Conservation (phyloP, 1,140 invertebrate species). For the Tachypleus tridentatus region DNA sequence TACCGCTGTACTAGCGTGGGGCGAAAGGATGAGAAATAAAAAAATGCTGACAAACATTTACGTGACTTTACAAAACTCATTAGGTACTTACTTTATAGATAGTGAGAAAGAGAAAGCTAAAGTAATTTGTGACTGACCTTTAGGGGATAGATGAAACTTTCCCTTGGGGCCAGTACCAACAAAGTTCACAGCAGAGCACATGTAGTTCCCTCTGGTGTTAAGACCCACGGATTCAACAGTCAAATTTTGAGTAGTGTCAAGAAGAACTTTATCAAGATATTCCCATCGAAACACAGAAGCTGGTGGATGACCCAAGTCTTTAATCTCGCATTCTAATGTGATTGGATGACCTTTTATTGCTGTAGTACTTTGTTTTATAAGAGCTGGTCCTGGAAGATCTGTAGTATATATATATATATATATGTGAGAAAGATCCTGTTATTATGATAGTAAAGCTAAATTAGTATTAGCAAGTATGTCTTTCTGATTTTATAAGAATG, state of each 20-base stretch:
- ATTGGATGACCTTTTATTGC: constrained; percentile 57
- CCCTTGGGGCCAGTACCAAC: constrained; percentile 51
- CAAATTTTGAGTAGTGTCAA: constrained; percentile 14
- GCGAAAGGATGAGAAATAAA: too few relatives aligned
- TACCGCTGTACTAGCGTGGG: too few relatives aligned
- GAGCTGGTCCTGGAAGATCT: constrained; percentile 21
- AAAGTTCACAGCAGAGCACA: constrained; percentile 66
- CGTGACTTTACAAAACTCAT: too few relatives aligned
- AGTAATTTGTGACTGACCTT: too few relatives aligned
- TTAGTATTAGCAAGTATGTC: too few relatives aligned
- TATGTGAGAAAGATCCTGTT: too few relatives aligned
- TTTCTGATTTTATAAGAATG: too few relatives aligned
- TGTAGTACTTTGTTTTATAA: constrained; percentile 43
- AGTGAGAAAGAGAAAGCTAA: too few relatives aligned
- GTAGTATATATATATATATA: neutral
- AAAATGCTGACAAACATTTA: too few relatives aligned
- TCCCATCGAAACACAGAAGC: constrained; percentile 30
- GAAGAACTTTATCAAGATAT: constrained; percentile 16
- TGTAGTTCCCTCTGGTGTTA: constrained; percentile 41
- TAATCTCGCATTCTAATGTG: constrained; percentile 63
- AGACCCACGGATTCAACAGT: constrained; percentile 16
- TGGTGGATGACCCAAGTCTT: constrained; percentile 62
- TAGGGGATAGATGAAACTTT: too few relatives aligned
- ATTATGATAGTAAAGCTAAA: too few relatives aligned
- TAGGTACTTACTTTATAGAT: too few relatives aligned